phyloP scores from a whole-genome alignment of 2,888 invertebrate genomes.

The Xylophagus ater region DNA sequence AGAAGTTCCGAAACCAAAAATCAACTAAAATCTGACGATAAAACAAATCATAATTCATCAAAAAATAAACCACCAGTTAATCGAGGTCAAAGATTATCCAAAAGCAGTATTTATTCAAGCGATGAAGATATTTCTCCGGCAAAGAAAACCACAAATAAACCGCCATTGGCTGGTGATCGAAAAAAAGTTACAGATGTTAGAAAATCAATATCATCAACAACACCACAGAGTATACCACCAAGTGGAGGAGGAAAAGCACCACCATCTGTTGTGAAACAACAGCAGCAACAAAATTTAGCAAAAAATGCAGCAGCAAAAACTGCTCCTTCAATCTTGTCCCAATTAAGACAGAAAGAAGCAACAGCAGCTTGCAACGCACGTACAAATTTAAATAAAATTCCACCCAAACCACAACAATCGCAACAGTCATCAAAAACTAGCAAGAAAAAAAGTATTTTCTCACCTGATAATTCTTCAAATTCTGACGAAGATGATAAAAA shows the following conservation, averaged over 20 bases:
- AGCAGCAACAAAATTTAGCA: slow-evolving; percentile 26
- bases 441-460: slow-evolving; percentile 75
- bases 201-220: slow-evolving; percentile 29
- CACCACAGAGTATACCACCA: slow-evolving; percentile 20
- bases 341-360: too few relatives aligned
- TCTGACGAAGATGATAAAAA: slow-evolving; percentile 40
- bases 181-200: slow-evolving; percentile 36
- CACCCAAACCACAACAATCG: slow-evolving; percentile 1
- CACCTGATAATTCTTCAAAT: slow-evolving; percentile 66
- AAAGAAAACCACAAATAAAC: slow-evolving; percentile 24
- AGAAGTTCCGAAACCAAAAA: slow-evolving; percentile 25
- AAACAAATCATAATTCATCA: slow-evolving; percentile 20
- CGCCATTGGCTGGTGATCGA: slow-evolving; percentile 23
- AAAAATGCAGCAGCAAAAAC: slow-evolving; percentile 18
- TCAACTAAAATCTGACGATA: slow-evolving; percentile 25
- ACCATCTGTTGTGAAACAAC: slow-evolving; percentile 24
- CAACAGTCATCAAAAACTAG: too few relatives aligned
- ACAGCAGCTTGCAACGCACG: slow-evolving; percentile 9
- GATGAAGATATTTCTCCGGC: slow-evolving; percentile 45
- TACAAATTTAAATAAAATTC: slow-evolving; percentile 4
- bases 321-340: too few relatives aligned
- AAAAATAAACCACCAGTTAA: slow-evolving; percentile 30
- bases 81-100: slow-evolving; percentile 36
- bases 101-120: slow-evolving; percentile 46
- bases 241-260: slow-evolving; percentile 40